These are phyloP conservation scores for Meiosimyza platycephala DNA, from an alignment of 2,888 invertebrate species.

Conservation along the genomic window DNA sequence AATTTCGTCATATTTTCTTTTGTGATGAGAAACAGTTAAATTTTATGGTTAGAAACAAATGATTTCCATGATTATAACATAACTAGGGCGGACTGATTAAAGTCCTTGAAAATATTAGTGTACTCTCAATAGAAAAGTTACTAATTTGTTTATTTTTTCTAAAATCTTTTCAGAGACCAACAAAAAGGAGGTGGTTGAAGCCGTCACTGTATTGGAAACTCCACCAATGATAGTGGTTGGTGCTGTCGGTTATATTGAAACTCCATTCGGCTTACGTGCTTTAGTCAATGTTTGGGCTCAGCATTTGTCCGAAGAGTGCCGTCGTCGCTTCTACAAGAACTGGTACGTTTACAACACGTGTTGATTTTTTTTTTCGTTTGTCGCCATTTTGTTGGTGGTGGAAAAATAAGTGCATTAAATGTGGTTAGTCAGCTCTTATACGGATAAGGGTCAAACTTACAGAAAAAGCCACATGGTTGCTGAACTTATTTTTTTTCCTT, in stretches of 20 bases:
- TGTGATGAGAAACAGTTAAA: slow-evolving; percentile 63
- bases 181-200: slow-evolving; percentile 99
- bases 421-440: too few relatives aligned
- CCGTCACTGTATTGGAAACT: slow-evolving; percentile 97
- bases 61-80: slow-evolving; percentile 62
- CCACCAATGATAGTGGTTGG: slow-evolving; percentile 99
- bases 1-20: slow-evolving; percentile 1
- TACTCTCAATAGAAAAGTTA: too few relatives aligned
- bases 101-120: background rate
- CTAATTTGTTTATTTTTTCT: background rate
- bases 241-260: slow-evolving; percentile 98
- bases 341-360: slow-evolving; percentile 77
- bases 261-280: slow-evolving; percentile 95
- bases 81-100: slow-evolving; percentile 69
- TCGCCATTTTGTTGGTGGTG: slow-evolving; percentile 49
- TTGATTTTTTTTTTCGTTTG: slow-evolving; percentile 5
- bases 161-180: slow-evolving; percentile 82
- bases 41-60: slow-evolving; percentile 65
- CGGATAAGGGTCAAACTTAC: too few relatives aligned
- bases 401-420: background rate
- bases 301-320: slow-evolving; percentile 98
- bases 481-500: slow-evolving; percentile 34
- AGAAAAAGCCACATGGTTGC: slow-evolving; percentile 31
- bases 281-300: slow-evolving; percentile 98
- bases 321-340: slow-evolving; percentile 99